Percentiles rank a stretch among this genome's conserved stretches.
Evolutionary conservation across 2,888 invertebrate species (phyloP).

Genomic region (Lydus trimaculatus): DNA sequence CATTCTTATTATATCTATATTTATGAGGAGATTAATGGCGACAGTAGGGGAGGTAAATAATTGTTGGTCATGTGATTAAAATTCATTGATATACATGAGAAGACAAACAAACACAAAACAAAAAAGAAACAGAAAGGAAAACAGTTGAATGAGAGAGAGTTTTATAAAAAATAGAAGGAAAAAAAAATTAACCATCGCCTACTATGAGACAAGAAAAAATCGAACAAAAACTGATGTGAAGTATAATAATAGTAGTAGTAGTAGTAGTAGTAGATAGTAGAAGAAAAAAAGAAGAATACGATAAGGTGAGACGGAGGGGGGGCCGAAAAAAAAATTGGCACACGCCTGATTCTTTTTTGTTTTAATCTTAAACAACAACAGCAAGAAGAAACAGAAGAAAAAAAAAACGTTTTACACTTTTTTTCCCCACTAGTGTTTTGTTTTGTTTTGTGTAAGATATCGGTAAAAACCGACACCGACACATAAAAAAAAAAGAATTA

Average conservation of each 20-base stretch:
- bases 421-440: neutral
- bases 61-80: neutral
- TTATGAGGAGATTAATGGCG: neutral
- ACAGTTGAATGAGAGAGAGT: neutral
- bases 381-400: neutral
- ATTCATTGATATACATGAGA: neutral
- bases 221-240: neutral
- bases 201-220: neutral
- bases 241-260: neutral
- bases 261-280: neutral
- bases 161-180: neutral
- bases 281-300: neutral
- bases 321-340: neutral
- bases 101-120: too few relatives aligned
- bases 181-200: neutral
- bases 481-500: neutral
- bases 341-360: constrained; percentile 1
- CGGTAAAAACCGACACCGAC: neutral
- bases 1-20: neutral
- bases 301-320: neutral
- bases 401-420: neutral
- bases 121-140: too few relatives aligned
- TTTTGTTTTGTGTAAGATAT: neutral
- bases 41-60: neutral
- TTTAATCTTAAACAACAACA: neutral